A percentile compares a stretch with the other conserved stretches of the same genome.
Conservation (phyloP, 2,797 vertebrate species). For the Macropus fuliginosus region DNA sequence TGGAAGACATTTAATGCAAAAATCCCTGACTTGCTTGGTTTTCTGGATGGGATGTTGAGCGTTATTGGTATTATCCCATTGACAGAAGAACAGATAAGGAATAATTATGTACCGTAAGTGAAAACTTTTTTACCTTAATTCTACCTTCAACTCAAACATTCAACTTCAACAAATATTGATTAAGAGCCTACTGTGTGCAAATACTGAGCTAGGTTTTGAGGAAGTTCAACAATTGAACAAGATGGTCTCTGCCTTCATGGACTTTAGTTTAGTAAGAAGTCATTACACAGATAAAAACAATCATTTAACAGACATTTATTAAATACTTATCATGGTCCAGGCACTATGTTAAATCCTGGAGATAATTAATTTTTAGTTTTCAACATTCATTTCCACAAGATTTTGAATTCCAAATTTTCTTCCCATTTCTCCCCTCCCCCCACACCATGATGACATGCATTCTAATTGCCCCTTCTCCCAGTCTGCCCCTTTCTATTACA, state of each 20-base stretch:
- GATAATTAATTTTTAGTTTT: not conserved
- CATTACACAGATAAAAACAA: not conserved
- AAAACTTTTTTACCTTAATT: conserved; percentile 8
- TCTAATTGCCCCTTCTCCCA: too few relatives aligned
- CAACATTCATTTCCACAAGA: too few relatives aligned
- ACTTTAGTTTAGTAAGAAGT: not conserved
- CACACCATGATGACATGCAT: too few relatives aligned
- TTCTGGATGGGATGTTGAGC: conserved; percentile 79
- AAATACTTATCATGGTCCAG: not conserved
- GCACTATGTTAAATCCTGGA: not conserved
- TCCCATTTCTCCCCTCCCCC: too few relatives aligned
- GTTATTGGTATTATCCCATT: conserved; percentile 71
- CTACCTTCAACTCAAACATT: not conserved
- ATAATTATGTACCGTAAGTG: conserved; percentile 78
- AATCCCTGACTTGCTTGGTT: conserved; percentile 81
- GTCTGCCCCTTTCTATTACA: too few relatives aligned
- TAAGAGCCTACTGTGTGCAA: not conserved
- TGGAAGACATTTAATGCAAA: conserved; percentile 83
- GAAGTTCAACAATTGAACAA: not conserved
- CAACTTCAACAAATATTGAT: not conserved
- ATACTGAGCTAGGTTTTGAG: not conserved
- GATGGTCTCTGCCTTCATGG: not conserved
- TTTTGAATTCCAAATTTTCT: too few relatives aligned
- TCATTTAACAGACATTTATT: not conserved
- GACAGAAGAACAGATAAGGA: conserved; percentile 70